Conservation (phyloP, 2,113 vertebrate genomes). For the Tylochromis polylepis region DNA sequence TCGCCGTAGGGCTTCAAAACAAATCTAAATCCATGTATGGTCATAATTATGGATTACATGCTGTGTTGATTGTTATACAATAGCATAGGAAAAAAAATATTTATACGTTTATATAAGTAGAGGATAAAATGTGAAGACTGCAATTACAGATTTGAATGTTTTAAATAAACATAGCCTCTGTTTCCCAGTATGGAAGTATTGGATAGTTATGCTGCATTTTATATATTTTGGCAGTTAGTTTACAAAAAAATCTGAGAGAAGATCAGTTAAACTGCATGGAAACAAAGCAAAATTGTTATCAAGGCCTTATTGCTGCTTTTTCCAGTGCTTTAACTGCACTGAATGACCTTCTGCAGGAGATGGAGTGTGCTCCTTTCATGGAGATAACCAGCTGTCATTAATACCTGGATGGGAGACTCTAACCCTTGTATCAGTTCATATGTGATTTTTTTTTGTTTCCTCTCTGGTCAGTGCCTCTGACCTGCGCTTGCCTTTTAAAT, state of each 20-base stretch:
- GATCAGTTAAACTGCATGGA: not conserved
- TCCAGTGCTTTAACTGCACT: not conserved
- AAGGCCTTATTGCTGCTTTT: not conserved
- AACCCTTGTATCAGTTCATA: not conserved
- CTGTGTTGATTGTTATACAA: not conserved
- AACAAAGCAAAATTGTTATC: not conserved
- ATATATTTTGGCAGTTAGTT: rapidly evolving
- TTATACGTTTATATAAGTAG: rapidly evolving
- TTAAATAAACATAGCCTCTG: not conserved
- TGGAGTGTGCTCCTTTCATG: not conserved
- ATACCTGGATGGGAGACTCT: not conserved
- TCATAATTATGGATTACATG: not conserved
- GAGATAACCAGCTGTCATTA: not conserved
- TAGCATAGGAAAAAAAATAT: not conserved
- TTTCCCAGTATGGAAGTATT: not conserved
- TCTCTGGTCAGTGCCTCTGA: not conserved
- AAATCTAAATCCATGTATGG: rapidly evolving
- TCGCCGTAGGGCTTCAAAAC: not conserved
- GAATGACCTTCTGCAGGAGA: not conserved
- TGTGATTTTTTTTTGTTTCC: not conserved
- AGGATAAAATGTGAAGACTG: not conserved
- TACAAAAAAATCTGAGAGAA: rapidly evolving
- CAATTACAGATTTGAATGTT: not conserved
- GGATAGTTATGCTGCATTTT: rapidly evolving
- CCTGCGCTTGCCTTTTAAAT: not conserved